Evolutionary conservation across 2,888 invertebrate genomes (phyloP).

Genomic region (Lamellibrachia satsuma): DNA sequence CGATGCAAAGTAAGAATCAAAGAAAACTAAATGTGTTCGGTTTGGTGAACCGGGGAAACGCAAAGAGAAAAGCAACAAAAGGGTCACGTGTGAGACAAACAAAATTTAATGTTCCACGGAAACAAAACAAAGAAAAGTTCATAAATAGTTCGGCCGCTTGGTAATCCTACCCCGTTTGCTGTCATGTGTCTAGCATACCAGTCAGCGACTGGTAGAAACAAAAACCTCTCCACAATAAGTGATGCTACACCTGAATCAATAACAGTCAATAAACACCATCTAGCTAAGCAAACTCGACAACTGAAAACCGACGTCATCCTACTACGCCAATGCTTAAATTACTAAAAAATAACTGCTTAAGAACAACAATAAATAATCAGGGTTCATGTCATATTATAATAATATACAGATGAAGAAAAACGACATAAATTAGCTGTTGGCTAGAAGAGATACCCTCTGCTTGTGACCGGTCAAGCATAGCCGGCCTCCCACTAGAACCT

Average conservation of each 20-base stretch:
- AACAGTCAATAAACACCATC: constrained; percentile 7
- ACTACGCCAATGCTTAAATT: constrained; percentile 11
- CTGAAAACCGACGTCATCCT: constrained; percentile 12
- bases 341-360: neutral
- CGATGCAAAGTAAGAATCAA: neutral
- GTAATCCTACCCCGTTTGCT: neutral
- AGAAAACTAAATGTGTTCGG: neutral
- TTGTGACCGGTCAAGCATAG: neutral
- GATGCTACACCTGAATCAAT: neutral
- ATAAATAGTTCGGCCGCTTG: constrained; percentile 4
- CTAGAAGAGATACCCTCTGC: neutral
- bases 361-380: constrained; percentile 11
- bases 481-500: constrained; percentile 7
- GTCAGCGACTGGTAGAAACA: neutral
- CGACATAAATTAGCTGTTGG: constrained; percentile 13
- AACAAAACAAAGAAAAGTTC: constrained; percentile 33
- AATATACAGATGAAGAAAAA: constrained; percentile 14
- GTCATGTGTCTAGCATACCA: neutral
- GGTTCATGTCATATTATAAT: neutral
- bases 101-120: constrained; percentile 36
- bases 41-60: neutral
- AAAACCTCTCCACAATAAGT: neutral
- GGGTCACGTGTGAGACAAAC: constrained; percentile 34
- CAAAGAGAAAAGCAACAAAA: constrained; percentile 35
- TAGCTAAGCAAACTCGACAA: constrained; percentile 13